These are phyloP conservation scores for Diphyllodes magnificus DNA, from an alignment of 2,113 vertebrate genomes.

Conservation along the genomic window DNA sequence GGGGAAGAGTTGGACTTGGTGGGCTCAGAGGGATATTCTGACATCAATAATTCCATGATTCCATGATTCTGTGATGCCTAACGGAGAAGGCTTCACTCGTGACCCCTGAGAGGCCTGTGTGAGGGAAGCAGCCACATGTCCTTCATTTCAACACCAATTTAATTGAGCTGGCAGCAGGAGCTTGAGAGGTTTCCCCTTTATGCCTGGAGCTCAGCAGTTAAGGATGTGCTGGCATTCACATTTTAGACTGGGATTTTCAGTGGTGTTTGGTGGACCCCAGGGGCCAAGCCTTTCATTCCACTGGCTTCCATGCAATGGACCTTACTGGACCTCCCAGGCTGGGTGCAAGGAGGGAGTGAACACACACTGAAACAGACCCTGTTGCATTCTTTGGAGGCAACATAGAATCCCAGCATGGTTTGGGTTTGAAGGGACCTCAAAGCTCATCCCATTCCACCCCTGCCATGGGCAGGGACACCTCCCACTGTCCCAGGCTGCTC, in stretches of 20 bases:
- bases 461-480: not conserved
- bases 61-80: not conserved
- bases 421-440: accelerated
- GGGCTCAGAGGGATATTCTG: too few species aligned
- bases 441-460: accelerated
- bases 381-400: not conserved
- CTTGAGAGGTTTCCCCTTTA: not conserved
- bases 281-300: not conserved
- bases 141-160: not conserved
- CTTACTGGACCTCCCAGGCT: not conserved
- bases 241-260: not conserved
- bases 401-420: accelerated
- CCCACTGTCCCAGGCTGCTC: not conserved
- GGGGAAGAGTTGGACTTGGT: not conserved
- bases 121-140: not conserved
- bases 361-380: accelerated
- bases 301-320: not conserved
- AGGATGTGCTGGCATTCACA: not conserved
- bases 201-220: not conserved
- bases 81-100: accelerated
- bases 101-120: not conserved
- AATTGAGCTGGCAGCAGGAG: not conserved
- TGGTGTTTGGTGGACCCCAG: not conserved
- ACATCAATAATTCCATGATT: accelerated
- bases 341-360: not conserved